Evolutionary conservation across 2,797 vertebrate species (phyloP), one percentile per base, ranked within the genome.

Genomic region (Sebastes taczanowskii): DNA sequence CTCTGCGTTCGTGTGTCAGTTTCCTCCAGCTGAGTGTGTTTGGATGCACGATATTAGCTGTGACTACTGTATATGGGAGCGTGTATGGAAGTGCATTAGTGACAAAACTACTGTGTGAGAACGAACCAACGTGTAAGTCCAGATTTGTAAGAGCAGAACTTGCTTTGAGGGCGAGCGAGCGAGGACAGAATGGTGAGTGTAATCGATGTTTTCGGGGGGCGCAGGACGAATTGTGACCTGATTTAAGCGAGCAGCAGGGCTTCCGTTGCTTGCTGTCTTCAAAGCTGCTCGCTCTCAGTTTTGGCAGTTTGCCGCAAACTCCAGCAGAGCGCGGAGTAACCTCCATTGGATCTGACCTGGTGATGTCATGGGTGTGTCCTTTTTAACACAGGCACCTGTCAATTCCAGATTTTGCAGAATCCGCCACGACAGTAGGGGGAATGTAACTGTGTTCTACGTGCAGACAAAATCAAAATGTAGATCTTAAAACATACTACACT

Each of bases 1-100:
- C 56, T n/a, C 11, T 60, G 6, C 35, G 62, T 79, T 42, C 35
- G 52, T 76, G 27, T 71, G 22, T 76, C 25, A 73, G 63, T 53
- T 67, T 64, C 66, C 66, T 71, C 58, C 25, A 56, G 66, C 75
- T 52, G 75, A 27, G 42, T 69, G 55, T 83, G 78, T 77, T 55
- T 64, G 38, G 55, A 30, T 81, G n/a, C 35, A 65, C 65, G 73
- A 56, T 71, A 65, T 67, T 66, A 75, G 55, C n/a, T 82, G 42
- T 81, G 71, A 35, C 13, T 53, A 49, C 25, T 69, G 58, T 52
- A 61, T 71, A 53, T 5, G 29, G 29, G 8, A 55, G 22, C 35
- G 25, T 55, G 60, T 52, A 56, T 71, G 56, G 52, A 60, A 56
- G 52, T 35, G 42, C 23, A 30, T 30, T 64, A 52, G 46, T 7